Percentiles rank a stretch among this genome's conserved stretches.
phyloP scores from a whole-genome alignment of 2,113 vertebrate species.

The Falco punctatus region DNA sequence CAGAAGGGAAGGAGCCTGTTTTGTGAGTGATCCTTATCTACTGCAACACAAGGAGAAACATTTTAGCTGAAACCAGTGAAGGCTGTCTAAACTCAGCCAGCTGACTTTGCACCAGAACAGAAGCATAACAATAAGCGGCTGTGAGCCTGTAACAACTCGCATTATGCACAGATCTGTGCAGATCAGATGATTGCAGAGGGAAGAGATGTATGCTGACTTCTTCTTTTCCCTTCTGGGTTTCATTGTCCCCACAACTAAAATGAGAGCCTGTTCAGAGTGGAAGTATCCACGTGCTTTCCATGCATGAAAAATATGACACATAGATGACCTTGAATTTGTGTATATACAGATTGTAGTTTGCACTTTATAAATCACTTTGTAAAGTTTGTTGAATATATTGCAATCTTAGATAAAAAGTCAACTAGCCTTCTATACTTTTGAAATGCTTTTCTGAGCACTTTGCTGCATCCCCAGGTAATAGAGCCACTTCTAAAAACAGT shows the following conservation, averaged over 20 bases:
- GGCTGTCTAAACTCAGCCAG: neutral
- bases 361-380: neutral
- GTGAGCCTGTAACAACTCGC: neutral
- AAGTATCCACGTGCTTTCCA: neutral
- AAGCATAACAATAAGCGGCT: neutral
- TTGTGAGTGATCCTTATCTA: neutral
- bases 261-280: neutral
- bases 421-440: neutral
- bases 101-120: neutral
- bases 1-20: neutral
- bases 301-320: neutral
- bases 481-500: neutral
- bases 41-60: neutral
- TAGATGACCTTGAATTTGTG: neutral
- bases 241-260: neutral
- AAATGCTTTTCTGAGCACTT: neutral
- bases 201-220: neutral
- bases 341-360: neutral
- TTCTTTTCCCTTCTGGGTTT: neutral
- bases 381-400: neutral
- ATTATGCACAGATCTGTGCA: neutral
- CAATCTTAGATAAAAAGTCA: neutral
- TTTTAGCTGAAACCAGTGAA: neutral
- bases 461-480: neutral
- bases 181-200: neutral